phyloP scores from a whole-genome alignment of 2,113 vertebrate species.

The Colinus virginianus region DNA sequence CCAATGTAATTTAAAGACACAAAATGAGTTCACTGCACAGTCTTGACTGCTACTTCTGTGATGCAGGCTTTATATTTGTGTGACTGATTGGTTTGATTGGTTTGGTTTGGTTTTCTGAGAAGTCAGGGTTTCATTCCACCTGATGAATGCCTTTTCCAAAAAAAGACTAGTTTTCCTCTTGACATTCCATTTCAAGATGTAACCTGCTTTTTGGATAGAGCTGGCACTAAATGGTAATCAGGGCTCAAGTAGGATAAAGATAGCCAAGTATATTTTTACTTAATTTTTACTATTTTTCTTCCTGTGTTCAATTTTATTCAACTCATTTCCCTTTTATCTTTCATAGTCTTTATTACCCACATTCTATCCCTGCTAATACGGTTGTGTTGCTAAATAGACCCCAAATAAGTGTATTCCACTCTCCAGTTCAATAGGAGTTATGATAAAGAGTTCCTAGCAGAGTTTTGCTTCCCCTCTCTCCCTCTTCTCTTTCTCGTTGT shows the following conservation, averaged over 20 bases:
- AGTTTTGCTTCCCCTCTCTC: background rate
- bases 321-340: background rate
- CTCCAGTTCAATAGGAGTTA: background rate
- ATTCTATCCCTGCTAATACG: background rate
- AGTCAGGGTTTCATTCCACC: background rate
- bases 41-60: background rate
- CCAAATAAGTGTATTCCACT: background rate
- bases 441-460: background rate
- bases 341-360: background rate
- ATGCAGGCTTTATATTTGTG: background rate
- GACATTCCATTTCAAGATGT: background rate
- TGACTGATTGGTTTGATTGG: background rate
- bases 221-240: background rate
- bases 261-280: background rate
- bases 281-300: background rate
- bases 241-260: background rate
- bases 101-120: background rate
- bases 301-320: background rate
- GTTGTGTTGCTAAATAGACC: background rate
- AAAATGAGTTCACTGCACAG: background rate
- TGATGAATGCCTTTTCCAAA: background rate
- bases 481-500: conserved; percentile 17
- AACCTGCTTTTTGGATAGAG: background rate
- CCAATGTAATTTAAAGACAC: background rate
- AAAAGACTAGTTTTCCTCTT: background rate